Base-by-base conservation (phyloP, 1,140 invertebrate genomes). In the Panonychus citri region DNA sequence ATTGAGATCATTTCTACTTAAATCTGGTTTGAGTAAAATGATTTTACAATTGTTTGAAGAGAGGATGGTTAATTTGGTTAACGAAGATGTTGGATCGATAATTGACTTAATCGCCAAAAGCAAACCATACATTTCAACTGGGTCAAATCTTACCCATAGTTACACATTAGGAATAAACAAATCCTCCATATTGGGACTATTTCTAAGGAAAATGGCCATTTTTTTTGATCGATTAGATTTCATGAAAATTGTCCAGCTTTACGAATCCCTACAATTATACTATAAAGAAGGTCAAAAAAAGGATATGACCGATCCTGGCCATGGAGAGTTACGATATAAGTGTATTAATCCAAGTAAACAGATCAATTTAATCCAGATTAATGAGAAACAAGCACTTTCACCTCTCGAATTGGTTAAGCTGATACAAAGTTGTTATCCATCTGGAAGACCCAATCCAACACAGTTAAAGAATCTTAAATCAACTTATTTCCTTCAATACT, bases 401-500 rank as follows among this genome's bases (percentile, higher is more conserved):
- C 56, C 56, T 17, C 19, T 19, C 3, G 30, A 57, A n/a, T 37
- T 57, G 1, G 3, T 26, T 2, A 27, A 53, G 21, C 13, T 53
- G 3, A 15, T 53, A 13, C 34, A 39, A 37, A 39, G 34, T 25
- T 53, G 13, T 12, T 25, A 53, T 37, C 26, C 21, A 19, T 7
- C 13, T 8, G 15, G 34, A 55, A 25, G 17, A 26, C 40, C 17
- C 1, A 26, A 43, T 46, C 27, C 26, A 25, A 46, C 15, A 8
- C 39, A 15, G 21, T 24, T 15, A 46, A 55, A 27, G 2, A 46
- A 21, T 19, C 53, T 51, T 8, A 60, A 53, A 27, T 54, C 61
- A 40, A 52, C 54, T 27, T 21, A 56, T 27, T 61, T 61, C 54
- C 54, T 61, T 0, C 46, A 54, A 34, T 61, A 55, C 40, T 28